Base-by-base conservation (phyloP, 2,797 vertebrate species). In the Apogon talboti region DNA sequence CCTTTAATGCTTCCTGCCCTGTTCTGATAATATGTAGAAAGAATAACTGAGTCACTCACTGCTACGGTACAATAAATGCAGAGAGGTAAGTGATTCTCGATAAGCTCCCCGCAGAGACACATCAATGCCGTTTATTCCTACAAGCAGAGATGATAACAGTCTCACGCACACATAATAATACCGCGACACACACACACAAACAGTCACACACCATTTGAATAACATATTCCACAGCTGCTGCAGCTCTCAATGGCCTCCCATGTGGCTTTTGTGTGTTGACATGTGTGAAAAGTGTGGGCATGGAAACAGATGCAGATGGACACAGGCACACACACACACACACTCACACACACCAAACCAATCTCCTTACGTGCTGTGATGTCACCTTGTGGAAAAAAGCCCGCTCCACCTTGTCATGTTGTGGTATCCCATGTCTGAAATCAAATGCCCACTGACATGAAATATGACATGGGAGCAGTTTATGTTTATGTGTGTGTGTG, bases 181-280 rank as follows among this genome's bases (percentile, higher is more conserved):
- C 76, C 2, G 18, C 9, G 41, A 75, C 43, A 40, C 61, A 61
- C 44, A 33, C 19, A 21, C 72, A 75, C 62, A 84, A 44, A 84
- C 70, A 90, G 76, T 82, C 80, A 85, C 87, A 87, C 89, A 82
- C 86, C 85, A 92, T 91, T 92, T 92, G 81, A 91, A 92, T 92
- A 91, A 92, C 89, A 91, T 91, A 89, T 92, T 93, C 83, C 82
- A 83, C 90, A 92, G 91, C 92, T 92, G 91, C 87, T 73, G 74
- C 76, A 60, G 84, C 83, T 92, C 86, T 92, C 89, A 79, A 82
- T 87, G 81, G 84, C 86, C 81, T 91, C 91, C 87, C 87, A 87
- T 88, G 89, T 91, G 91, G 86, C 79, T 87, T 91, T 88, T 90
- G 89, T 89, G 84, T 88, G 89, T 90, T 88, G 91, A 92, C 89